A percentile compares a stretch with the other conserved stretches of the same genome.
Conservation (phyloP, 2,797 vertebrate genomes). For the Allobates femoralis region DNA sequence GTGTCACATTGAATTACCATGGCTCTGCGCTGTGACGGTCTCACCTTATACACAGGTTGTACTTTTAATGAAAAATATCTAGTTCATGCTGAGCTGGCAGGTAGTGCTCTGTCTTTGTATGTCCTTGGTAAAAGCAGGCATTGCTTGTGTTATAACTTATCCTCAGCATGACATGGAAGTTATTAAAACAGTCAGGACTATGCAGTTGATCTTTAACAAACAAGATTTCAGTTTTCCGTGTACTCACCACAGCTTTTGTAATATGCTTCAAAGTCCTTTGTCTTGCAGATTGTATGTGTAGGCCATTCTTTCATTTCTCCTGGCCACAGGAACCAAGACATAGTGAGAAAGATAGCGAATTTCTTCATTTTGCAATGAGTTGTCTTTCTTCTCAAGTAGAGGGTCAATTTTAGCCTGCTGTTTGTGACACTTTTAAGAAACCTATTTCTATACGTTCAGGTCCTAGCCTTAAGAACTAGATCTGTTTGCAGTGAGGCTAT, state of each 20-base stretch:
- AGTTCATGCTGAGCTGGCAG: conserved; percentile 51
- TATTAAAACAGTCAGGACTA: conserved; percentile 51
- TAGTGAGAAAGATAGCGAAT: conserved; percentile 48
- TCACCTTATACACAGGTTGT: conserved; percentile 21
- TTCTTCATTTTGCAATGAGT: conserved; percentile 21
- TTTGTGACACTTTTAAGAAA: background rate
- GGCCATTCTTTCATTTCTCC: conserved; percentile 70
- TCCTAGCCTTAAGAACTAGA: background rate
- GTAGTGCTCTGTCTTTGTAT: conserved; percentile 48
- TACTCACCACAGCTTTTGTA: conserved; percentile 82
- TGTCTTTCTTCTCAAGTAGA: background rate
- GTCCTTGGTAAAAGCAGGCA: conserved; percentile 54
- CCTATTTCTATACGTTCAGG: background rate
- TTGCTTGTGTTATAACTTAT: conserved; percentile 46
- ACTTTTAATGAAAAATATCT: conserved; percentile 53
- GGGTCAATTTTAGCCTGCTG: background rate
- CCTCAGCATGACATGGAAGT: conserved; percentile 50
- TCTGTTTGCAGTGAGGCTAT: no score
- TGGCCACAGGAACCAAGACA: conserved; percentile 67
- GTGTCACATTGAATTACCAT: conserved; percentile 4
- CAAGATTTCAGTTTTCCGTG: conserved; percentile 54
- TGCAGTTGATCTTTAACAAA: conserved; percentile 47
- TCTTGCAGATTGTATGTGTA: conserved; percentile 74
- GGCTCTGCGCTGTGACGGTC: background rate
- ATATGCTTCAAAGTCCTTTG: conserved; percentile 71